Percentiles rank a stretch among this genome's conserved stretches.
Conservation (phyloP, 1,140 invertebrate species). For the Semibalanus balanoides region DNA sequence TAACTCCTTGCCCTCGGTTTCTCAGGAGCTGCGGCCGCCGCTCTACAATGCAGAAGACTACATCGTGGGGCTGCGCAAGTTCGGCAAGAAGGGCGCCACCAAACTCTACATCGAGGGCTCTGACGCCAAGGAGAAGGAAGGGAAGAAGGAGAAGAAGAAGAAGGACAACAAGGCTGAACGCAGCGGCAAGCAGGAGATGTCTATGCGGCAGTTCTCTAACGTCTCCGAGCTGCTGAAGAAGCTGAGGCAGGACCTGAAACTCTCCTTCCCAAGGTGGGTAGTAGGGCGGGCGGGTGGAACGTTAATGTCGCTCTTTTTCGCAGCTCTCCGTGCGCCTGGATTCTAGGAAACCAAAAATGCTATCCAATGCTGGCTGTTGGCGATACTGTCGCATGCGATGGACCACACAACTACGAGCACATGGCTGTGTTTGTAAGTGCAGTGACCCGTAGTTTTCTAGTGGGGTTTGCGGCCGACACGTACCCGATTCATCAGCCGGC, state of each 20-base stretch:
- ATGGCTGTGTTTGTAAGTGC: no score
- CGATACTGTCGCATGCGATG: no score
- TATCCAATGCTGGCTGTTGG: no score
- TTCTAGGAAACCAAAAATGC: no score
- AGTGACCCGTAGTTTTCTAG: no score
- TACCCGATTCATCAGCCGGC: no score
- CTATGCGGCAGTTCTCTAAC: conserved; percentile 63
- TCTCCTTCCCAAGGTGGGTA: conserved; percentile 68
- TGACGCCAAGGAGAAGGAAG: conserved; percentile 20
- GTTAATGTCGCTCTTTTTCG: no score
- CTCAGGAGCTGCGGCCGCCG: conserved; percentile 42
- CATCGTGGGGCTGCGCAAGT: conserved; percentile 55
- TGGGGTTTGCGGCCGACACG: no score
- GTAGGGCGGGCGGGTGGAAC: no score
- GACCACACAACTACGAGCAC: no score
- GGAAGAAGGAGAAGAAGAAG: conserved; percentile 20
- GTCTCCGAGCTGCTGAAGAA: conserved; percentile 77
- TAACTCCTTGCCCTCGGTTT: conserved; percentile 5
- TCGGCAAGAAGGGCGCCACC: conserved; percentile 25
- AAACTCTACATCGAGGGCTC: conserved; percentile 19
- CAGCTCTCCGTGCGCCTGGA: no score
- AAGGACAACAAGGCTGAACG: conserved; percentile 34
- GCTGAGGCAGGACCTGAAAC: conserved; percentile 61
- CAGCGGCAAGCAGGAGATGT: conserved; percentile 56
- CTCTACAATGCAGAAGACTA: conserved; percentile 76